Base-by-base conservation (phyloP, 2,888 invertebrate genomes). In the Trachelus tabidus region DNA sequence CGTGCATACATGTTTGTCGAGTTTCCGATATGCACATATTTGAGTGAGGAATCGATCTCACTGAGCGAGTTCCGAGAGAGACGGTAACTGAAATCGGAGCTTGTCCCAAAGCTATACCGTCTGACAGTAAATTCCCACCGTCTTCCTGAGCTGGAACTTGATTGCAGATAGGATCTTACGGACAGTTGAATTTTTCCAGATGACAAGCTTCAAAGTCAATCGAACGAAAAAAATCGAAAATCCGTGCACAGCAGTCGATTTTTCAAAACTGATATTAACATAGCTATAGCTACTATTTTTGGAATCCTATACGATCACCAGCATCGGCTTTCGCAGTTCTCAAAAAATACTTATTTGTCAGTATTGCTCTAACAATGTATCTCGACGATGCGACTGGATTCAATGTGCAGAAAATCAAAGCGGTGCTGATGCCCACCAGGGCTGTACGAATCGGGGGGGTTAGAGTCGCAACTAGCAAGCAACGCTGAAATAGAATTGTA, bases 11-110 rank as follows among this genome's bases (percentile, higher is more conserved):
- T 81, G 82, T 84, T 82, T 83, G 83, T 84, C 83, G 82, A 81
- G 81, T 80, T 82, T 83, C 79, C 83, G 82, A 83, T 84, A 84
- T 82, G 83, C 83, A 84, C 83, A 83, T 84, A 83, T 84, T 83
- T 81, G 79, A 81, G 82, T 77, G 76, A 68, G 80, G 68, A 79
- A 78, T 78, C 78, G 78, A 78, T 78, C 78, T 71, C 33, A 30
- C 31, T 71, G 71, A 71, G 12, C 71, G 71, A 11, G 71, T n/a
- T 33, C 6, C 12, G n/a, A 23, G 71, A 71, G 71, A 71, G 71
- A 71, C 31, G 11, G 71, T 0, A 71, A 6, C 15, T 40, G 40
- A 40, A 40, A 40, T 40, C 40, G 40, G 15, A 40, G 40, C 15
- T 40, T 40, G 37, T 40, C 15, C 15, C 6, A 40, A 40, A 40